Conservation (phyloP, 92 coral and sea anemone species). For the Metridium senile region DNA sequence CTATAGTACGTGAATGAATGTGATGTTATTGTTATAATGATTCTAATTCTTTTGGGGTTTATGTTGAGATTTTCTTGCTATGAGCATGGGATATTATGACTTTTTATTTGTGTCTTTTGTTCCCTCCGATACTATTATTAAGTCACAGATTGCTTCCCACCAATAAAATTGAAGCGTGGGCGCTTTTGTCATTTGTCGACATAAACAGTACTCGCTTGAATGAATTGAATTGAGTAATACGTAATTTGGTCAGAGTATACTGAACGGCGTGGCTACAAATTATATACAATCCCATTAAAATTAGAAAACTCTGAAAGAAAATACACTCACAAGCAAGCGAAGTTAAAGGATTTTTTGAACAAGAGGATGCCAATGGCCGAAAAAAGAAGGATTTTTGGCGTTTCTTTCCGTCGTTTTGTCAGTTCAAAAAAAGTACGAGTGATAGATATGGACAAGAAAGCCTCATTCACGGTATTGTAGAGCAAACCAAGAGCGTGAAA, state of each 20-base stretch:
- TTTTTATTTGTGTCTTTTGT: not conserved
- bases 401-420: not conserved
- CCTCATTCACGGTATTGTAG: too few species aligned
- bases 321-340: not conserved
- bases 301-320: conserved; percentile 27
- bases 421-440: too few species aligned
- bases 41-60: too few species aligned
- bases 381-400: conserved; percentile 12
- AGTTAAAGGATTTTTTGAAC: not conserved
- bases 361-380: not conserved
- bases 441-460: too few species aligned
- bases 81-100: conserved; percentile 15
- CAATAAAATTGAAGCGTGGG: conserved; percentile 1
- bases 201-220: conserved; percentile 24
- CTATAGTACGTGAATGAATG: not conserved
- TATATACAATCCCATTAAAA: not conserved
- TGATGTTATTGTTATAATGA: not conserved
- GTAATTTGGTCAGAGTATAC: not conserved
- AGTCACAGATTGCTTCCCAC: conserved; percentile 23
- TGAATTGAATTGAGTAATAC: not conserved
- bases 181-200: conserved; percentile 23
- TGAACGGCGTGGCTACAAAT: conserved; percentile 1
- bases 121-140: not conserved
- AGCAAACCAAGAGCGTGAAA: too few species aligned
- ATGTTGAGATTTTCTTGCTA: not conserved